Evolutionary conservation across 2,113 vertebrate genomes (phyloP), one percentile per base, ranked within the genome.

Genomic region (Cheirogaleus medius): DNA sequence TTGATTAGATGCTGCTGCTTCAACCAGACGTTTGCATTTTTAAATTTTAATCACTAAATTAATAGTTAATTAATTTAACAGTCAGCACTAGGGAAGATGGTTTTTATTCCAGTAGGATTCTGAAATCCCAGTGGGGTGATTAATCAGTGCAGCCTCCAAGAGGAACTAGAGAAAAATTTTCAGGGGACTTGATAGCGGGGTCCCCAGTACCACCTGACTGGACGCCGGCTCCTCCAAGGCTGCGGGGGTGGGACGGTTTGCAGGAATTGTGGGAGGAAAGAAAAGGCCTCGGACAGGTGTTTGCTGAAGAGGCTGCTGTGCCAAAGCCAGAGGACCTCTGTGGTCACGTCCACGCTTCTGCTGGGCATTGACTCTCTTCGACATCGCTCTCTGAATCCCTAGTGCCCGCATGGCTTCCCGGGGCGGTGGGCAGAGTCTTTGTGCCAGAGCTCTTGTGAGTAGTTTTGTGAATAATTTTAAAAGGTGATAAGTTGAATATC

Each of bases 281-380:
- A 37, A 8, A 27, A 73, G 37, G 42, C 12, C 15, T 34, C 25
- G 49, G n/a, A 66, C 8, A 34, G 64, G 20, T 20, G 32, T 87
- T 25, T 87, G 39, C 34, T 0, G 7, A 34, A 42, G 18, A 69
- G 27, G 68, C 56, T 68, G 60, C 52, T 47, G 18, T 7, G 23
- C 9, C 49, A 27, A 29, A 82, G 42, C 10, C 9, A 32, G 56
- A 5, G 25, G 21, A 27, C 10, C n/a, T 8, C 11, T 42, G 6
- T 2, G 29, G 4, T 20, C 12, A 12, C 8, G 1, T 8, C 27
- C 7, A 1, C 3, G 0, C 5, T 23, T n/a, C 20, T 49, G 0
- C 17, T 21, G 12, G 78, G 3, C 23, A 21, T 27, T 18, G 8
- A 5, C 52, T 12, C n/a, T 32, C 68, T 27, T 2, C 21, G 25